phyloP scores from a whole-genome alignment of 2,888 invertebrate genomes.

The Parnassius glacialis region DNA sequence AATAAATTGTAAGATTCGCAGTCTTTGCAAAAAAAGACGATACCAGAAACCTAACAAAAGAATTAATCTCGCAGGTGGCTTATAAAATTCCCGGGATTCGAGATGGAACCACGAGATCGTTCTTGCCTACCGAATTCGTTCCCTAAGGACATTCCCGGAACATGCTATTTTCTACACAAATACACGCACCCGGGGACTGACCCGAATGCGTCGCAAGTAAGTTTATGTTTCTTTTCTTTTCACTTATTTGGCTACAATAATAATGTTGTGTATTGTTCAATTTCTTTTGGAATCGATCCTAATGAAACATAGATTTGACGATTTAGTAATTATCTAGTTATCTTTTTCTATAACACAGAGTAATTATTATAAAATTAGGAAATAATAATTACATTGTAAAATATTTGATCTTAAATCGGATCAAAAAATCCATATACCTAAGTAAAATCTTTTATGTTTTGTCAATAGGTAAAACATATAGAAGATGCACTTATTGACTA shows the following conservation, averaged over 20 bases:
- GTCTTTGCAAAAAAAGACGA: not conserved
- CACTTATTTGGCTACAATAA: too few relatives aligned
- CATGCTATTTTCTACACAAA: conserved; percentile 91
- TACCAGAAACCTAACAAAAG: conserved; percentile 31
- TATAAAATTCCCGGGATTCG: conserved; percentile 87
- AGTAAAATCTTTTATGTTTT: not conserved
- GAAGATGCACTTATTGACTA: conserved; percentile 83
- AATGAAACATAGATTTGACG: too few relatives aligned
- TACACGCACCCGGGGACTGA: conserved; percentile 87
- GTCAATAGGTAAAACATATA: conserved; percentile 82
- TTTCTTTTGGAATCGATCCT: too few relatives aligned
- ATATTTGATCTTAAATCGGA: too few relatives aligned
- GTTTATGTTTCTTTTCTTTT: conserved; percentile 20
- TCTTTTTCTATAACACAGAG: too few relatives aligned
- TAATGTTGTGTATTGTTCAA: too few relatives aligned
- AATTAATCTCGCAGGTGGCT: conserved; percentile 83
- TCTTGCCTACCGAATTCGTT: conserved; percentile 92
- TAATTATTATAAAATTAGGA: too few relatives aligned
- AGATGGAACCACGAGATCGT: conserved; percentile 87
- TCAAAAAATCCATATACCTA: too few relatives aligned
- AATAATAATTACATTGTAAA: too few relatives aligned
- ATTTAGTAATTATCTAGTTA: too few relatives aligned
- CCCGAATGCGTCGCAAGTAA: conserved; percentile 78
- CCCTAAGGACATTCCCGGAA: conserved; percentile 88
- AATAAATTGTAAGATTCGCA: not conserved